A percentile compares a stretch with the other conserved stretches of the same genome.
phyloP scores from a whole-genome alignment of 2,113 vertebrate genomes.

The Pterocles burchelli region DNA sequence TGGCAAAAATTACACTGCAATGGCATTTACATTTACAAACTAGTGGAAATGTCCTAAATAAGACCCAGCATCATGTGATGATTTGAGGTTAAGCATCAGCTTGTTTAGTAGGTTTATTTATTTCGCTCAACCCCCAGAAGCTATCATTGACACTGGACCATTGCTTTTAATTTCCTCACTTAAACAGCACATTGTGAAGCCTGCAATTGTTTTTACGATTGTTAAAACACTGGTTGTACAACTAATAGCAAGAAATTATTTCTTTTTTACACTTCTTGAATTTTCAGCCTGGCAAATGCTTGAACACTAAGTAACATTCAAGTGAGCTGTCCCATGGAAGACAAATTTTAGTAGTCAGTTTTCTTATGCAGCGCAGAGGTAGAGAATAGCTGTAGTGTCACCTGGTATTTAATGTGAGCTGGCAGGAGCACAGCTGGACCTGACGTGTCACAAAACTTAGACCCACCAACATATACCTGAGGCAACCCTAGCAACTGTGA shows the following conservation, averaged over 20 bases:
- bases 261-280: slow-evolving; percentile 13
- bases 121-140: slow-evolving; percentile 44
- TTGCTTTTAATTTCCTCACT: slow-evolving; percentile 60
- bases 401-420: not conserved
- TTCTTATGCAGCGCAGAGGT: not conserved
- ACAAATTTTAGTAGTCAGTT: not conserved
- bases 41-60: slow-evolving; percentile 21
- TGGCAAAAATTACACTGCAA: slow-evolving; percentile 37
- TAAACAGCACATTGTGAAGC: slow-evolving; percentile 51
- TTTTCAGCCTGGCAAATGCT: not conserved
- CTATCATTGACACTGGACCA: slow-evolving; percentile 8
- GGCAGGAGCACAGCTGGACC: not conserved
- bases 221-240: slow-evolving; percentile 13
- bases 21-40: slow-evolving; percentile 4
- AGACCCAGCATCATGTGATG: slow-evolving; percentile 27
- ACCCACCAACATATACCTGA: not conserved
- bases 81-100: slow-evolving; percentile 47
- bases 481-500: not conserved
- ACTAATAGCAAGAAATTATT: not conserved
- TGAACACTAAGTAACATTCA: not conserved
- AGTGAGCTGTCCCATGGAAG: not conserved
- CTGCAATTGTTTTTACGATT: slow-evolving; percentile 13
- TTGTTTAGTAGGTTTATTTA: slow-evolving; percentile 61
- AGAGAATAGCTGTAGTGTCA: not conserved
- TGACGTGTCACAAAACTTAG: not conserved